Conservation (phyloP, 2,797 vertebrate species). For the Artibeus jamaicensis region DNA sequence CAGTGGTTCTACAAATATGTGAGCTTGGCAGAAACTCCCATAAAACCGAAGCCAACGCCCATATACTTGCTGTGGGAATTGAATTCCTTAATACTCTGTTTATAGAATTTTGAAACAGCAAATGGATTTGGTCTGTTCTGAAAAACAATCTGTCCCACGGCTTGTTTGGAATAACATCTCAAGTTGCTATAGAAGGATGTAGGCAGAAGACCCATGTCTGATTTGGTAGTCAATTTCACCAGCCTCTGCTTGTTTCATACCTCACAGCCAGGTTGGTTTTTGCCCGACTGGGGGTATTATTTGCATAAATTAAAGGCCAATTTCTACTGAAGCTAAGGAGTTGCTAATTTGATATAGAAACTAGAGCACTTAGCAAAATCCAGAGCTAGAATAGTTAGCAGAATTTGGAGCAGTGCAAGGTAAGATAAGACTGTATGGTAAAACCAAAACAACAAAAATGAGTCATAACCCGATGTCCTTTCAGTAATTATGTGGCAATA, state of each 20-base stretch:
- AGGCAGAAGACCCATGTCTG: constrained; percentile 25
- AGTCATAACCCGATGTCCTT: constrained; percentile 34
- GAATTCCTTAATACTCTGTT: constrained; percentile 73
- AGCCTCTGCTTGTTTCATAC: constrained; percentile 10
- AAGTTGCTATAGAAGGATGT: constrained; percentile 46
- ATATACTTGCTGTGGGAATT: constrained; percentile 67
- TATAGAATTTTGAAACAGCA: constrained; percentile 70
- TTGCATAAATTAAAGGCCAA: constrained; percentile 43
- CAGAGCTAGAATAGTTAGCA: constrained; percentile 34
- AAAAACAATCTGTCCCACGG: constrained; percentile 54
- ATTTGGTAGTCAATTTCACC: not conserved
- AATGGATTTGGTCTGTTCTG: constrained; percentile 63
- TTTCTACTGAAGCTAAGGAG: constrained; percentile 23
- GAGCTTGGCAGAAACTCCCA: constrained; percentile 58
- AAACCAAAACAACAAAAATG: constrained; percentile 63
- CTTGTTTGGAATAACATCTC: constrained; percentile 60
- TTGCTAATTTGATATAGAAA: constrained; percentile 46
- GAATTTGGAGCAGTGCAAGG: constrained; percentile 9
- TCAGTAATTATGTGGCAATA: constrained; percentile 29
- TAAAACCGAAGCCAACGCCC: constrained; percentile 53
- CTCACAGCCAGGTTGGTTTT: not conserved
- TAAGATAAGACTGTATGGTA: constrained; percentile 4
- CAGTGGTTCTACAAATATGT: constrained; percentile 50
- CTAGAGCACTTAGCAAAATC: constrained; percentile 54
- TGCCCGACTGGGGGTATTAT: not conserved